phyloP scores from a whole-genome alignment of 2,888 invertebrate genomes.

The Lasioglossum leucozonium region DNA sequence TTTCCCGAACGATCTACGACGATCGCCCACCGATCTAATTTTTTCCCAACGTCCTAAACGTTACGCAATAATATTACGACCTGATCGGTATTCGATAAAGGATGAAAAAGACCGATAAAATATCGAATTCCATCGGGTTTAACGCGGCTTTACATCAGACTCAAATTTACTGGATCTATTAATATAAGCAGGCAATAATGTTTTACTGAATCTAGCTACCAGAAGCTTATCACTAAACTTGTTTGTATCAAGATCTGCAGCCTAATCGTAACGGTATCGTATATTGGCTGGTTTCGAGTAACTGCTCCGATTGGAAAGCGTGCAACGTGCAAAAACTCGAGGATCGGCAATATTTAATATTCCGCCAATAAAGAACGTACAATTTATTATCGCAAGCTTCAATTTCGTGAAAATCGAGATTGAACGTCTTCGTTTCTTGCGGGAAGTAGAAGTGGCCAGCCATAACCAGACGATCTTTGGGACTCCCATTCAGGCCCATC shows the following conservation, averaged over 20 bases:
- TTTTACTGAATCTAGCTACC: neutral
- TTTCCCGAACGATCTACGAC: accelerated
- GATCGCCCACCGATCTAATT: neutral
- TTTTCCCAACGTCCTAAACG: no score
- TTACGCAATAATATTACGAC: no score
- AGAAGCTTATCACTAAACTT: neutral
- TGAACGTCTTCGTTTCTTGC: neutral
- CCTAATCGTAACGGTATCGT: neutral
- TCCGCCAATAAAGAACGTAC: neutral
- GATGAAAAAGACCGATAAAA: neutral
- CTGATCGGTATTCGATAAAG: neutral
- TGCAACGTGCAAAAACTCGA: neutral
- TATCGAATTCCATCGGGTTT: neutral
- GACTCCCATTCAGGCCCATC: no score
- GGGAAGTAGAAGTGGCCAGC: neutral
- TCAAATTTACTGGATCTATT: neutral
- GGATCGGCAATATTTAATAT: no score
- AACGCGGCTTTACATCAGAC: neutral
- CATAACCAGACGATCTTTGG: neutral
- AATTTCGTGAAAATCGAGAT: neutral
- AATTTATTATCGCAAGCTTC: neutral
- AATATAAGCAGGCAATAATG: neutral
- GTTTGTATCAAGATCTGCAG: neutral
- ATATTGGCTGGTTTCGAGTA: neutral
- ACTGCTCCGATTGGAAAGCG: neutral